Evolutionary conservation across 1,140 invertebrate genomes (phyloP).

Genomic region (Nylanderia fulva): DNA sequence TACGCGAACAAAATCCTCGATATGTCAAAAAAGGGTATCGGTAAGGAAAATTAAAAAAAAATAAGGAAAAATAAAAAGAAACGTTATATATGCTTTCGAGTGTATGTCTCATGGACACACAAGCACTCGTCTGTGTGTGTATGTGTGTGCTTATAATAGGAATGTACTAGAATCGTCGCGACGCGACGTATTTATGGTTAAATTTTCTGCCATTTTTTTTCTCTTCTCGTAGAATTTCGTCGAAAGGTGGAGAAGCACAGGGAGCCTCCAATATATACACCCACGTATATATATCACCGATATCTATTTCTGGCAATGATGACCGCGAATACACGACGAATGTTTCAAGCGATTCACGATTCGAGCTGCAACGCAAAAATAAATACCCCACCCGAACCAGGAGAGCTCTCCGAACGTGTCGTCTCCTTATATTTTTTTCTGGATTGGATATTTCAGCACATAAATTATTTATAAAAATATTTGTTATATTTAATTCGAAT

Average conservation of each 20-base stretch:
- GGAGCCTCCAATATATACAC: slow-evolving; percentile 65
- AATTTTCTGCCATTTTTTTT: slow-evolving; percentile 62
- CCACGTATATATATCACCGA: slow-evolving; percentile 70
- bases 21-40: no score
- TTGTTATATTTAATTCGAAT: no score
- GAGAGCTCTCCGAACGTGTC: slow-evolving; percentile 27
- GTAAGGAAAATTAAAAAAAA: no score
- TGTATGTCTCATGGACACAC: not conserved
- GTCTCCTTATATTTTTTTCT: not conserved
- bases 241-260: slow-evolving; percentile 37
- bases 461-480: no score
- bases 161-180: not conserved
- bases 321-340: slow-evolving; percentile 72
- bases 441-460: no score
- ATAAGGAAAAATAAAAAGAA: no score
- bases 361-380: slow-evolving; percentile 72
- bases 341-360: slow-evolving; percentile 46
- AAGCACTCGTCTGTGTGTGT: not conserved
- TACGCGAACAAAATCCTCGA: no score
- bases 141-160: not conserved
- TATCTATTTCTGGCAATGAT: slow-evolving; percentile 78
- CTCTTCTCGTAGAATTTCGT: slow-evolving; percentile 32
- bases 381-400: slow-evolving; percentile 62
- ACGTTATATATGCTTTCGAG: not conserved
- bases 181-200: not conserved